These are phyloP conservation scores for Brachystomella parvula DNA, from an alignment of 1,140 invertebrate genomes.

Conservation along the genomic window DNA sequence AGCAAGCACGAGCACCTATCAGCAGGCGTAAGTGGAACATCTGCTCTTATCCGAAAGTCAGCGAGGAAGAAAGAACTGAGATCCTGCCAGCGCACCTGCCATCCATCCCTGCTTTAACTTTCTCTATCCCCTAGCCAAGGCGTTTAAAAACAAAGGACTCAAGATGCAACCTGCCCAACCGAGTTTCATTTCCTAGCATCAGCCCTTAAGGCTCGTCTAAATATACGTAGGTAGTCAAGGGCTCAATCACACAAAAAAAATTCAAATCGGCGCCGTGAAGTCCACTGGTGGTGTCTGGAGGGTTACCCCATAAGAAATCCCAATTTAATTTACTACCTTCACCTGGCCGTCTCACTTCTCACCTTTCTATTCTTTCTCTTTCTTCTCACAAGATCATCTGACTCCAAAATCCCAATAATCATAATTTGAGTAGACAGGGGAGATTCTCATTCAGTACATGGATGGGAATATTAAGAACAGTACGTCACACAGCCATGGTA, in stretches of 20 bases:
- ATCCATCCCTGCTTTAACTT: neutral
- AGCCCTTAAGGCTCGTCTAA: neutral
- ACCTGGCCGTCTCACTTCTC: no score
- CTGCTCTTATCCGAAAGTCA: neutral
- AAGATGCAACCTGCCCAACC: neutral
- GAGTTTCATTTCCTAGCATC: neutral
- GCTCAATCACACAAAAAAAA: neutral
- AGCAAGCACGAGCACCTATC: neutral
- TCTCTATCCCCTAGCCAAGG: neutral
- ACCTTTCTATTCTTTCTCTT: no score
- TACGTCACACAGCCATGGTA: no score
- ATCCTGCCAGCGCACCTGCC: constrained; percentile 9
- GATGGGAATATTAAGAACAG: no score
- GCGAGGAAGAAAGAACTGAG: neutral
- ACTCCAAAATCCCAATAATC: no score
- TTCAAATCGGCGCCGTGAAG: neutral
- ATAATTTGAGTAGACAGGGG: no score
- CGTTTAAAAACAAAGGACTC: neutral
- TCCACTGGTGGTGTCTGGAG: neutral
- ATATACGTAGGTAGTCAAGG: neutral
- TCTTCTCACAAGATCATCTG: no score
- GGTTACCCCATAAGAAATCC: no score
- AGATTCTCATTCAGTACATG: no score
- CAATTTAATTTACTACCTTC: no score
- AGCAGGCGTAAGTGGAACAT: neutral